Base-by-base conservation (phyloP, 2,888 invertebrate genomes). In the Elgonia sp. region DNA sequence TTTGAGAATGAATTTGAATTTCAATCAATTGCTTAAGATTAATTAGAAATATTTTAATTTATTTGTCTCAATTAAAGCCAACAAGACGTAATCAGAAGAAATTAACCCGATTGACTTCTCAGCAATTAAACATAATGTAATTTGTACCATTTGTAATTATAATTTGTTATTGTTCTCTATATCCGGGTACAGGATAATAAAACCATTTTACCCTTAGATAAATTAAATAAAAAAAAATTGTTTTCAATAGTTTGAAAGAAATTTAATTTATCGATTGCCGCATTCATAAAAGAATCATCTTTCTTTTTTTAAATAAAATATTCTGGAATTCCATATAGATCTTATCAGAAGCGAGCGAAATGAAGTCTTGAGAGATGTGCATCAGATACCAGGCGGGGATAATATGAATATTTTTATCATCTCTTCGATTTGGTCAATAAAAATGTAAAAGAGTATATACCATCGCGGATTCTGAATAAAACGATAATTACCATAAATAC, bases 391-490 rank as follows among this genome's bases (percentile, higher is more conserved):
- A 18, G 16, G n/a, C n/a, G n/a, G 55, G 21, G 1, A 46, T 46
- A 14, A 46, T 53, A 10, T 53, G 16, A 53, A 53, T 16, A 53
- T 46, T 46, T 14, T 14, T 40, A 40, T 7, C 21, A 21, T 62
- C 29, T 6, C 62, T 1, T 3, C 29, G 40, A 37, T 39, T 76
- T 62, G 16, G 40, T 21, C 63, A 81, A 67, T 83, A 60, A 57
- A n/a, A 29, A 60, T 69, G 65, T 60, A 67, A 67, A 75, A 67
- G 29, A 20, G 60, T 76, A 70, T 62, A 70, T 70, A 69, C 16
- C 29, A 79, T 40, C 18, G 70, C 62, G 20, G 62, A 62, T 80
- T 62, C 39, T n/a, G 76, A 76, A 69, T 76, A 67, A 75, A 83
- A 75, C 39, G 20, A 20, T 29, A 72, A 81, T 82, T 81, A 63